Evolutionary conservation across 1,140 invertebrate species (phyloP), one percentile per base, ranked within the genome.

Genomic region (Drosophila pseudoananassae): DNA sequence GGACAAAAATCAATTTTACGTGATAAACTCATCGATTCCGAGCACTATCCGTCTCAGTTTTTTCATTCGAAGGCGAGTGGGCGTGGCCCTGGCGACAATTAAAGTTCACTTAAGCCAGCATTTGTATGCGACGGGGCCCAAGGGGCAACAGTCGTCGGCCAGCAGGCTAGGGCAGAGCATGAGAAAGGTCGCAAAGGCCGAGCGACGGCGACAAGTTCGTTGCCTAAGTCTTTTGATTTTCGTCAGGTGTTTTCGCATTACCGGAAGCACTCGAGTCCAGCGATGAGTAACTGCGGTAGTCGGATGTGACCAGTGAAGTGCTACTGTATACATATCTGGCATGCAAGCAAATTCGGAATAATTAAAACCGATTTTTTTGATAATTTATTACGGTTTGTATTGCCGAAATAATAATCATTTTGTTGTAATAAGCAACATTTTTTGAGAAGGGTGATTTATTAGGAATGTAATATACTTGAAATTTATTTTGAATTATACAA

Each of bases 161-260:
- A 36, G 33, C 10, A 36, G 33, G 33, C 12, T 36, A 36, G 33
- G 10, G 33, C 33, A 36, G 31, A 15, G 58, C 60, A 49, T 56
- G 63, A 49, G 60, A 87, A 66, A 85, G 78, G 82, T 82, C 78
- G 68, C 50, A 54, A 17, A 46, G 51, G 38, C 49, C 43, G 17
- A 72, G 63, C 47, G 45, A 17, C 46, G 47, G 31, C 46, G 54
- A 38, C 75, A 70, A 88, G 83, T 87, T 87, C 60, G 83, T 70
- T 88, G 78, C 76, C 59, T 78, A 88, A 87, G 76, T 87, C 83
- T 83, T 87, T 87, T 70, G 83, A 72, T 78, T 76, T 57, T 50
- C 14, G 50, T 54, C 38, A 55, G 52, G 46, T 53, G 53, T 49
- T 68, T 58, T 63, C 58, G 61, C 74, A 61, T 66, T 65, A 50